phyloP scores from a whole-genome alignment of 2,888 invertebrate species.

The Argynnis bischoffii region DNA sequence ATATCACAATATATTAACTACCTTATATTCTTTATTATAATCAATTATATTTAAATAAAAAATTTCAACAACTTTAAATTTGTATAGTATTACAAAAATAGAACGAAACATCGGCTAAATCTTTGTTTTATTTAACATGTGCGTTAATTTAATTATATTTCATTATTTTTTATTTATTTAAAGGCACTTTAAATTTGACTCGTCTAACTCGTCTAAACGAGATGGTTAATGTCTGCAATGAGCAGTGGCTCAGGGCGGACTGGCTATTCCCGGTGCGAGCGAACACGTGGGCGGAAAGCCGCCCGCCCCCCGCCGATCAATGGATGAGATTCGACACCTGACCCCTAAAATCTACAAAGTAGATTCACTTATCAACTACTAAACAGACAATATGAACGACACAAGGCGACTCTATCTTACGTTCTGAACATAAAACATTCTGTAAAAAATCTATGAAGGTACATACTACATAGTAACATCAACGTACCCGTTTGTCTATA shows the following conservation, averaged over 20 bases:
- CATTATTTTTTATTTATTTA: slow-evolving; percentile 7
- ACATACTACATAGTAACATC: too few species aligned
- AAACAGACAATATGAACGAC: slow-evolving; percentile 21
- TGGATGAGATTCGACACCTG: slow-evolving; percentile 72
- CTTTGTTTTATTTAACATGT: slow-evolving; percentile 5
- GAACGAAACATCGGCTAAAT: slow-evolving; percentile 1
- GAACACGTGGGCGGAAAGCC: slow-evolving; percentile 70
- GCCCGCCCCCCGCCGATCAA: slow-evolving; percentile 71
- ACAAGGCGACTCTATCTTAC: neutral
- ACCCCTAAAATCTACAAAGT: slow-evolving; percentile 43
- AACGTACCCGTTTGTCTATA: too few species aligned
- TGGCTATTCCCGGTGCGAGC: slow-evolving; percentile 76
- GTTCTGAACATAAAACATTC: slow-evolving; percentile 13
- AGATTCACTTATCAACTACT: slow-evolving; percentile 28
- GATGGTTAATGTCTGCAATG: slow-evolving; percentile 49
- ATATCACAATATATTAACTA: slow-evolving; percentile 6
- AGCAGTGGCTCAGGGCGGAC: slow-evolving; percentile 66
- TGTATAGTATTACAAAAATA: neutral
- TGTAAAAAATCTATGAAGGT: too few species aligned
- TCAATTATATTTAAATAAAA: slow-evolving; percentile 22
- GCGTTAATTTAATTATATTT: slow-evolving; percentile 19
- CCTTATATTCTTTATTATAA: slow-evolving; percentile 8
- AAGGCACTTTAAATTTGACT: slow-evolving; percentile 32
- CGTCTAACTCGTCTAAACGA: slow-evolving; percentile 14
- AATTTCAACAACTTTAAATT: neutral